Evolutionary conservation across 2,113 vertebrate species (phyloP).

Genomic region (Heterocephalus glaber): DNA sequence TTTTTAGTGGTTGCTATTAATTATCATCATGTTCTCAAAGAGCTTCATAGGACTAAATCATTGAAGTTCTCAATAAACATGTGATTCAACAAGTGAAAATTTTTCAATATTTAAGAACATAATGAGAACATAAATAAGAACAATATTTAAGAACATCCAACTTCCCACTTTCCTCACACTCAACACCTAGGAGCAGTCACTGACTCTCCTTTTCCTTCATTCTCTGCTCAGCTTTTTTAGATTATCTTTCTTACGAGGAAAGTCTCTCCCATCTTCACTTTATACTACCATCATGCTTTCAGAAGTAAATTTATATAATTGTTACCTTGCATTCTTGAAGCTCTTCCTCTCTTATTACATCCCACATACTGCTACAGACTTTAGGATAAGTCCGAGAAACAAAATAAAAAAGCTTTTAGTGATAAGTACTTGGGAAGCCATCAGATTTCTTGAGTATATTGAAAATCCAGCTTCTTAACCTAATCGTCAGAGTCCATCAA

Average conservation of each 20-base stretch:
- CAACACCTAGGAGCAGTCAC: not conserved
- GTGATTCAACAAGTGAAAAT: not conserved
- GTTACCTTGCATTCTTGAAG: not conserved
- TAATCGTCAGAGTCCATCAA: conserved; percentile 10
- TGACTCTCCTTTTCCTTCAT: not conserved
- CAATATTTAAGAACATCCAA: not conserved
- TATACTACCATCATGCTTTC: not conserved
- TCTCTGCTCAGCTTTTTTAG: not conserved
- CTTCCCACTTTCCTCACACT: not conserved
- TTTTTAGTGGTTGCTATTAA: not conserved
- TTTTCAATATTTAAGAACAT: not conserved
- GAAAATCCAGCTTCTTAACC: conserved; percentile 14
- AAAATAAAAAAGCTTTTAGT: conserved; percentile 2
- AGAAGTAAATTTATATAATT: conserved; percentile 3
- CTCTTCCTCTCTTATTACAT: not conserved
- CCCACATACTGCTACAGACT: not conserved
- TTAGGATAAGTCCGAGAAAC: not conserved
- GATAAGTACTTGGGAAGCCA: not conserved
- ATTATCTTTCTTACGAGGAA: not conserved
- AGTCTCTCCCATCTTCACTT: not conserved
- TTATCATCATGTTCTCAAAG: not conserved
- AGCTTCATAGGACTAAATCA: not conserved
- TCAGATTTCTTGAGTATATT: not conserved
- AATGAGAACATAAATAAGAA: not conserved
- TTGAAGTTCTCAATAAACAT: not conserved